Evolutionary conservation across 2,888 invertebrate genomes (phyloP), one percentile per base, ranked within the genome.

Genomic region (Leucoptera coffeella): DNA sequence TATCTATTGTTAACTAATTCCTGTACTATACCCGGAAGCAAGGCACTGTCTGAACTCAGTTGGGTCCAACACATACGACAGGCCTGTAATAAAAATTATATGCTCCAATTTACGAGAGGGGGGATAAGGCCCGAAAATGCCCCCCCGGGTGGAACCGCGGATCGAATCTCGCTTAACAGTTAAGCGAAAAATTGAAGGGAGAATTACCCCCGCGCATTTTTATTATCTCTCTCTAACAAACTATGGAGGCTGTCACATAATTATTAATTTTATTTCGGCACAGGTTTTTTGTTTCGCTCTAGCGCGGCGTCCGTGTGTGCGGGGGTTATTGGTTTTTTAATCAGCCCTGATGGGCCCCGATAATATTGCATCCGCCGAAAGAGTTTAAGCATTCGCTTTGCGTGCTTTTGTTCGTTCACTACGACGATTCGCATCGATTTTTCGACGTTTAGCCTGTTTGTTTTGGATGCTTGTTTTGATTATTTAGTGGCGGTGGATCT

Each of bases 31-130:
- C n/a, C n/a, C n/a, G n/a, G n/a, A n/a, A n/a, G n/a, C n/a, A n/a
- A n/a, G n/a, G n/a, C n/a, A n/a, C n/a, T n/a, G n/a, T n/a, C n/a
- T n/a, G n/a, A n/a, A n/a, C n/a, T n/a, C 40, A 35, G 40, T 44
- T 43, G 42, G 43, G 42, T 47, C 44, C 49, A 47, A 41, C 58
- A 53, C 50, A 58, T 49, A 60, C 61, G 61, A 59, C 62, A 59
- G 53, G 50, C 45, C 45, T 48, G 67, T 65, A 69, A 69, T 69
- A 69, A 69, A 69, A 69, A 69, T 69, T 69, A 69, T 69, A 69
- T 67, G 67, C 67, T 64, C 64, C 69, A 67, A 69, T 69, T 69
- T 69, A 67, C 65, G 65, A 24, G 31, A 29, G 25, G 29, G 26
- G 24, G 17, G 38, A 31, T n/a, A 51, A 45, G 45, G 41, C 52